Evolutionary conservation across 2,888 invertebrate species (phyloP).

Genomic region (Apodemia hepburni): DNA sequence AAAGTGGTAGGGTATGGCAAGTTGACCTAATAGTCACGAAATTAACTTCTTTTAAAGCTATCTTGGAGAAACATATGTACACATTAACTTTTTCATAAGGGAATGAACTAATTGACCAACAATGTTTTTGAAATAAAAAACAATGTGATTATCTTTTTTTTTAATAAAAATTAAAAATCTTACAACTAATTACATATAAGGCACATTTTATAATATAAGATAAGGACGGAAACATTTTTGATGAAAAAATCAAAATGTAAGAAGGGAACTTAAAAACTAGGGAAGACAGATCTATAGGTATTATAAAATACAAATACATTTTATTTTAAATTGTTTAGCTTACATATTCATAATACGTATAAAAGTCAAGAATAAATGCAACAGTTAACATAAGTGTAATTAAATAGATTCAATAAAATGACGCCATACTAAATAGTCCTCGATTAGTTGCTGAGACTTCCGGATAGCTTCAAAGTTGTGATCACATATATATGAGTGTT

Average conservation of each 20-base stretch:
- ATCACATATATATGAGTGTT: too few relatives aligned
- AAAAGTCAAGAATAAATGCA: not conserved
- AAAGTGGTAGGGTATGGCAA: too few relatives aligned
- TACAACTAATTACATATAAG: slow-evolving; percentile 2
- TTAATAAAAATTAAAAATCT: slow-evolving; percentile 8
- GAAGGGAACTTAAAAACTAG: not conserved
- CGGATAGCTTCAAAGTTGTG: too few relatives aligned
- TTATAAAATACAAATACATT: too few relatives aligned
- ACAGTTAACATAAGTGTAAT: not conserved
- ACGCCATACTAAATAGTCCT: too few relatives aligned
- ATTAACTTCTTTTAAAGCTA: too few relatives aligned
- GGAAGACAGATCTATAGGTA: not conserved
- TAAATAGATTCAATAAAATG: not conserved
- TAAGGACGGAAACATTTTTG: slow-evolving; percentile 10
- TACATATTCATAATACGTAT: not conserved
- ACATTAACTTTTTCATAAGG: too few relatives aligned
- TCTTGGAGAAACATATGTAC: too few relatives aligned
- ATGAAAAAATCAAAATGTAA: not conserved
- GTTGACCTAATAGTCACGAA: too few relatives aligned
- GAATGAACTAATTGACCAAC: too few relatives aligned
- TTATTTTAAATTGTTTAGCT: too few relatives aligned
- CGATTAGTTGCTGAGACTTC: too few relatives aligned
- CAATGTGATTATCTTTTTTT: not conserved
- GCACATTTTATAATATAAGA: not conserved
- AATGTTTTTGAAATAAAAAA: not conserved